A percentile compares a stretch with the other conserved stretches of the same genome.
Conservation (phyloP, 2,113 vertebrate species). For the Tenrec ecaudatus region DNA sequence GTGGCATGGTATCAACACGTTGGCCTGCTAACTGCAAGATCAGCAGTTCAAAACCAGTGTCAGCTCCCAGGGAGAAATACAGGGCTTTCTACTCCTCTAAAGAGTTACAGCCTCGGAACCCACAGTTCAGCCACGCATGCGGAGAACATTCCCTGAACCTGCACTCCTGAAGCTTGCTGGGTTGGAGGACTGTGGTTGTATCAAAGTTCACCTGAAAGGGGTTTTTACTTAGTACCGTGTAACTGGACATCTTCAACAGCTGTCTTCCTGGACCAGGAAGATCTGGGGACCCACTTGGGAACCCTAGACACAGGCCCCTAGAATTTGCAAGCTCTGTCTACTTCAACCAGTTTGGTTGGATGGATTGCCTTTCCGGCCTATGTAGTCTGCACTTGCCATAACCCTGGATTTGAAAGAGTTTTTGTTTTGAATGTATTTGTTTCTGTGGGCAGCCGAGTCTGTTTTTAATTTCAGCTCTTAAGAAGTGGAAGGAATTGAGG, state of each 20-base stretch:
- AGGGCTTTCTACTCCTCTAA: too few relatives aligned
- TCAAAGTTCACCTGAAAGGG: not conserved
- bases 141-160: rapidly evolving
- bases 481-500: not conserved
- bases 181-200: not conserved
- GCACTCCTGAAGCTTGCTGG: not conserved
- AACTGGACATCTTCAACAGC: not conserved
- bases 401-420: not conserved
- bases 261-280: not conserved
- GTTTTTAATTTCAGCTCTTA: not conserved
- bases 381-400: not conserved
- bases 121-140: too few relatives aligned
- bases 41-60: too few relatives aligned
- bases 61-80: too few relatives aligned
- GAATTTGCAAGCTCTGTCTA: not conserved
- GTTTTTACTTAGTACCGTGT: not conserved
- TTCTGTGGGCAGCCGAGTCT: not conserved
- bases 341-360: conserved; percentile 33
- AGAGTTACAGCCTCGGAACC: too few relatives aligned
- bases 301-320: not conserved
- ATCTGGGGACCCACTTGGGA: not conserved
- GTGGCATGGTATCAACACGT: too few relatives aligned
- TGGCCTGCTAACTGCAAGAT: too few relatives aligned
- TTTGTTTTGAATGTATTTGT: not conserved
- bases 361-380: not conserved